Evolutionary conservation across 2,113 vertebrate species (phyloP).

Genomic region (Caretta caretta): DNA sequence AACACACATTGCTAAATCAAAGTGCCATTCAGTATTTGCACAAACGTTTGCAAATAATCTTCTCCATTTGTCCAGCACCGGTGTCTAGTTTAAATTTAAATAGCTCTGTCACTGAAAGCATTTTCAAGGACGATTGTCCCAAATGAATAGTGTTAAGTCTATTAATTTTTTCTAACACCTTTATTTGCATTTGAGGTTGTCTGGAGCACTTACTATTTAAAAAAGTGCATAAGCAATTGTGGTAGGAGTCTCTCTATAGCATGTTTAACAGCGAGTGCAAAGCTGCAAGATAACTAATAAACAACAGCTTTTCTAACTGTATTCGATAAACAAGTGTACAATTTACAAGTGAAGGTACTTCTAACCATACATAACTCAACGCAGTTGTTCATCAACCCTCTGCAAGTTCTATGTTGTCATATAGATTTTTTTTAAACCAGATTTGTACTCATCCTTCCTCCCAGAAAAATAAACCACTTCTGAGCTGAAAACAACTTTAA

Average conservation of each 20-base stretch:
- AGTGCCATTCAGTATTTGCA: background rate
- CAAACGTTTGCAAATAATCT: background rate
- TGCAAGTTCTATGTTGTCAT: background rate
- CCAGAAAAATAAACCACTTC: background rate
- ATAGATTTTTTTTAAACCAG: background rate
- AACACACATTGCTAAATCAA: background rate
- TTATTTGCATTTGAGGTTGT: background rate
- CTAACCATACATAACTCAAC: background rate
- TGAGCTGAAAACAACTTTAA: background rate
- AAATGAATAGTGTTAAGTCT: background rate
- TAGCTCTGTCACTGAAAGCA: background rate
- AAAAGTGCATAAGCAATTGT: background rate
- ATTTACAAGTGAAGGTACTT: background rate
- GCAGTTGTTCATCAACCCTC: background rate
- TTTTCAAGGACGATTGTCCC: background rate
- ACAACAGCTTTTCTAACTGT: background rate
- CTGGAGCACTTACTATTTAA: background rate
- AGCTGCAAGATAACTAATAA: background rate
- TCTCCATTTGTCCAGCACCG: background rate
- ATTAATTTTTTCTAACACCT: background rate
- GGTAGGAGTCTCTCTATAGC: background rate
- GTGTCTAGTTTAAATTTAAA: background rate
- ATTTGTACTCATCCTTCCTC: background rate
- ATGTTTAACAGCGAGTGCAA: background rate
- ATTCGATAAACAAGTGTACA: background rate